Conservation (phyloP, 2,797 vertebrate species). For the Lagodon rhomboides region DNA sequence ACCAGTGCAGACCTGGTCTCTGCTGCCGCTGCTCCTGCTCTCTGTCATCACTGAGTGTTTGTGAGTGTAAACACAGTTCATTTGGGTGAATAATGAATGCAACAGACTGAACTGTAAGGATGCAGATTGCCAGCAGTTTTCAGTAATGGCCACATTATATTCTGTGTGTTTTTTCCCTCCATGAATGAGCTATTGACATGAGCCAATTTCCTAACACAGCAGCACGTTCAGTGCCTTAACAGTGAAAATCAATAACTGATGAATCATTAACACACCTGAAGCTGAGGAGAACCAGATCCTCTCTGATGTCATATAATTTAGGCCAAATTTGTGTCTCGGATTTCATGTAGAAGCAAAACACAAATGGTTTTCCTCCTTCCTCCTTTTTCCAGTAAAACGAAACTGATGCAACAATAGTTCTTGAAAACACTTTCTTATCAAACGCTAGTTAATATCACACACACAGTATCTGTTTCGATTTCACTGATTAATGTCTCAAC, state of each 20-base stretch:
- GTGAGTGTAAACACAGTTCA: neutral
- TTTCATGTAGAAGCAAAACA: neutral
- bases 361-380: neutral
- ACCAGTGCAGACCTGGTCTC: neutral
- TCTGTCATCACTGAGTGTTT: neutral
- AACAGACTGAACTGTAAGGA: neutral
- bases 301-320: neutral
- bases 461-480: neutral
- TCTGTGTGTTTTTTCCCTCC: neutral
- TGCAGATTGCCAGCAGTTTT: neutral
- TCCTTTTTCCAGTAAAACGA: neutral
- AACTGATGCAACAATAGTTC: neutral
- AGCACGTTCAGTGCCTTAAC: neutral
- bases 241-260: conserved; percentile 19
- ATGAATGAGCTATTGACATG: neutral
- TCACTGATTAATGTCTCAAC: neutral
- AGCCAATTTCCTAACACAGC: neutral
- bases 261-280: conserved; percentile 24
- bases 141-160: neutral
- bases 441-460: neutral
- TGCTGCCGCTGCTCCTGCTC: neutral
- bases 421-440: neutral
- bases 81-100: neutral
- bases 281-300: neutral
- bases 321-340: neutral